These are phyloP conservation scores for Pangasianodon gigas DNA, from an alignment of 2,113 vertebrate genomes.

Conservation along the genomic window DNA sequence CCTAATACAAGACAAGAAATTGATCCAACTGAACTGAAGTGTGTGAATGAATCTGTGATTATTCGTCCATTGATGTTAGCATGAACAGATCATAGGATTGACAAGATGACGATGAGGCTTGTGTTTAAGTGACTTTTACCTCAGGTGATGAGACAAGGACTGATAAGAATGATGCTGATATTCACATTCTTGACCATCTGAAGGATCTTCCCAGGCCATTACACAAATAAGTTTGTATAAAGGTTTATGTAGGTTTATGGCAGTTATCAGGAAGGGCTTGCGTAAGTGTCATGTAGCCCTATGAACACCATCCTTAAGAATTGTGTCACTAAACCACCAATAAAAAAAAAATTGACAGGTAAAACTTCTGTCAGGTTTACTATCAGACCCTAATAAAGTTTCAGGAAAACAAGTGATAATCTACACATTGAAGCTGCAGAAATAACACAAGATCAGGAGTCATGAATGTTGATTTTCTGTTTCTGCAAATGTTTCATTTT, in stretches of 20 bases:
- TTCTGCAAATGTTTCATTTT: slow-evolving; percentile 58
- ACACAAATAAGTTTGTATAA: not conserved
- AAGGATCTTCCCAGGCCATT: not conserved
- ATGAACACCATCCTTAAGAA: not conserved
- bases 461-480: slow-evolving; percentile 49
- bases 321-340: not conserved
- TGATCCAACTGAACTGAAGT: too few relatives aligned
- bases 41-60: too few relatives aligned
- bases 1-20: too few relatives aligned
- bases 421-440: slow-evolving; percentile 61
- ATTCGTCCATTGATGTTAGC: too few relatives aligned
- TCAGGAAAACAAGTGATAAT: slow-evolving; percentile 60
- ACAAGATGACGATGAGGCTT: too few relatives aligned
- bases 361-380: not conserved
- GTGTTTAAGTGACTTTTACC: too few relatives aligned
- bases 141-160: too few relatives aligned
- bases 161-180: too few relatives aligned
- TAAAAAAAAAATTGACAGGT: slow-evolving; percentile 48
- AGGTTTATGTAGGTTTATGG: not conserved
- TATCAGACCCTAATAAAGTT: not conserved
- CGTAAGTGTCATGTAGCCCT: not conserved
- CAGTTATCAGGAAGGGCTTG: not conserved
- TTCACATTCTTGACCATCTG: too few relatives aligned
- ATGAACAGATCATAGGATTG: too few relatives aligned
- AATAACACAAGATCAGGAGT: slow-evolving; percentile 55